Conservation (phyloP, 2,888 invertebrate genomes). For the Meghimatium bilineatum region DNA sequence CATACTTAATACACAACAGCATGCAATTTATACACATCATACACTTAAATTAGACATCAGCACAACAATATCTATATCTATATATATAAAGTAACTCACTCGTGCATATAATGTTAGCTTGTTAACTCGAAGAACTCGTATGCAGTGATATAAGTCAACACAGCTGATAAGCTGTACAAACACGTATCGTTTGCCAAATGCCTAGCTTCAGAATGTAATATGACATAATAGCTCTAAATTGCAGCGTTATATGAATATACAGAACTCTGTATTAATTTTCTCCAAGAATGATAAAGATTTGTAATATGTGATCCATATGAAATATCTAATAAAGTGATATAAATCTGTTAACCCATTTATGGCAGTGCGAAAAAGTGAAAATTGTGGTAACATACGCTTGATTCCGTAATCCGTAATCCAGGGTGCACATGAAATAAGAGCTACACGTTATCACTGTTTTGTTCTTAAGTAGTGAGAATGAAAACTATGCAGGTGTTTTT, state of each 20-base stretch:
- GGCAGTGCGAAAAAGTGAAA: background rate
- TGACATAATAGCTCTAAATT: background rate
- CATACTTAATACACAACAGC: no score
- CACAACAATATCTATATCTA: no score
- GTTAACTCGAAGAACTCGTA: no score
- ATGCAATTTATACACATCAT: no score
- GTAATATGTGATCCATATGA: background rate
- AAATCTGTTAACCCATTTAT: background rate
- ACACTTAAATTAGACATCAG: no score
- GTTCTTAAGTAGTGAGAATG: background rate
- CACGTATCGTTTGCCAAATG: background rate
- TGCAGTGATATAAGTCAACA: no score
- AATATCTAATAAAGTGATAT: background rate
- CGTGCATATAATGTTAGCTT: no score
- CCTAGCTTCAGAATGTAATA: background rate
- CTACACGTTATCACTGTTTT: background rate
- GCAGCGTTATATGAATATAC: background rate
- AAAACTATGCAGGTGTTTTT: constrained; percentile 1
- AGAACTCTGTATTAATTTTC: background rate
- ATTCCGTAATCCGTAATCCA: background rate
- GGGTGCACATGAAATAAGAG: background rate
- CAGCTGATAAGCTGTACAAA: no score
- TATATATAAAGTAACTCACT: no score
- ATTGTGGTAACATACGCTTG: background rate
- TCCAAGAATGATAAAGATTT: background rate